phyloP scores from a whole-genome alignment of 2,888 invertebrate species.

The Acrobasis repandana region DNA sequence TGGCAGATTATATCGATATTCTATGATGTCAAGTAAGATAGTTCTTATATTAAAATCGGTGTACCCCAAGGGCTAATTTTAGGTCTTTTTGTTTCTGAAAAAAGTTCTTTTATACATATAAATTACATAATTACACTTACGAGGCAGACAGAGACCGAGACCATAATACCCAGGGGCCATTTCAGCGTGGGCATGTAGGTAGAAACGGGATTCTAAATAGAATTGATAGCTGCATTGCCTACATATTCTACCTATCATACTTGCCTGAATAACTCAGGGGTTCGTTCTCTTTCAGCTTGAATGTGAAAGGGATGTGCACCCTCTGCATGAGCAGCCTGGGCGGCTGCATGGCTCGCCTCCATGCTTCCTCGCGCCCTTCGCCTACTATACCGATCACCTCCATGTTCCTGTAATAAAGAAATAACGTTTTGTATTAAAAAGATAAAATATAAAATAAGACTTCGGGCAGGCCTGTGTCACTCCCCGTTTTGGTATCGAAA shows the following conservation, averaged over 20 bases:
- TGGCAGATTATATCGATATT: too few species aligned
- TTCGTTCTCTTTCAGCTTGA: slow-evolving; percentile 88
- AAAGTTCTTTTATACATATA: not conserved
- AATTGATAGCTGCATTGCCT: too few species aligned
- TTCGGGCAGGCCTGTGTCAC: too few species aligned
- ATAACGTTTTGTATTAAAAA: not conserved
- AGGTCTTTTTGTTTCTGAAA: not conserved
- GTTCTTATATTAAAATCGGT: not conserved
- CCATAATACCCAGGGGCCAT: too few species aligned
- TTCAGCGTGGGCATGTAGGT: too few species aligned
- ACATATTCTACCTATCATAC: slow-evolving; percentile 35
- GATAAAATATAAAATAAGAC: too few species aligned
- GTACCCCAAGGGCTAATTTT: not conserved
- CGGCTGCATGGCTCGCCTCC: slow-evolving; percentile 83
- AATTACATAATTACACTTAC: too few species aligned
- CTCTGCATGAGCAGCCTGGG: slow-evolving; percentile 92
- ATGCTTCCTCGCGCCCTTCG: slow-evolving; percentile 83
- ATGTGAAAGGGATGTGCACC: slow-evolving; percentile 92
- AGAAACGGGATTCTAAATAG: too few species aligned
- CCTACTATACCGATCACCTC: slow-evolving; percentile 88
- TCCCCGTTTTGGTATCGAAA: too few species aligned
- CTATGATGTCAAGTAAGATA: not conserved
- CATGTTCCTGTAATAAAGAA: slow-evolving; percentile 85
- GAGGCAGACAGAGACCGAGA: too few species aligned
- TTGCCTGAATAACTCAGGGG: slow-evolving; percentile 88